These are phyloP conservation scores for Agrotis segetum DNA, from an alignment of 2,888 invertebrate species.

Conservation along the genomic window DNA sequence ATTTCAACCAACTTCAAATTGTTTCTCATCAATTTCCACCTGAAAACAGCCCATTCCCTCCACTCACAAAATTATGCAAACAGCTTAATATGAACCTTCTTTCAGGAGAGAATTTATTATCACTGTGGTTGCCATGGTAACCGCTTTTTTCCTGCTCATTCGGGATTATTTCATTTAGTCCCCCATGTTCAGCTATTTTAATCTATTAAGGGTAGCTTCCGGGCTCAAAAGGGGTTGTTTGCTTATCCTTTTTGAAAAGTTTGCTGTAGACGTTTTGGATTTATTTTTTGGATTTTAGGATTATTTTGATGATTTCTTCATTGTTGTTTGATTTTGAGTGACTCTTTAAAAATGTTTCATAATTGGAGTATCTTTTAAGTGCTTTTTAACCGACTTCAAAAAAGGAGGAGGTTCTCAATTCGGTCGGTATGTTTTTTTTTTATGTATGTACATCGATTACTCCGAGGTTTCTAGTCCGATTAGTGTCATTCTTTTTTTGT, in stretches of 20 bases:
- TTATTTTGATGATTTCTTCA: constrained; percentile 16
- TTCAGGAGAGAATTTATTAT: constrained; percentile 53
- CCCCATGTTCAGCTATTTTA: constrained; percentile 57
- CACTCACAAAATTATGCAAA: constrained; percentile 55
- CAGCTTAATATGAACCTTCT: constrained; percentile 59
- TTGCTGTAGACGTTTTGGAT: constrained; percentile 18
- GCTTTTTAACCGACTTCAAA: no score
- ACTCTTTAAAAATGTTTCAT: background rate
- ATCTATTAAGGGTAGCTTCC: constrained; percentile 55
- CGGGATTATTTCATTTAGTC: constrained; percentile 55
- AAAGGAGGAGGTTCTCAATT: no score
- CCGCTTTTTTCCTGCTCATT: constrained; percentile 50
- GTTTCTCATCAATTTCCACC: constrained; percentile 17
- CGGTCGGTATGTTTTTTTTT: no score
- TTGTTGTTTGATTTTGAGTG: constrained; percentile 7
- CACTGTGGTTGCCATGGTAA: constrained; percentile 47
- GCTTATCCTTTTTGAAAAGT: constrained; percentile 22
- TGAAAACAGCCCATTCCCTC: constrained; percentile 29
- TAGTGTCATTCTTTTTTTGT: no score
- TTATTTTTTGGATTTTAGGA: constrained; percentile 7
- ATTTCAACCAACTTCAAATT: constrained; percentile 17
- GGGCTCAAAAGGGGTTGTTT: constrained; percentile 42
- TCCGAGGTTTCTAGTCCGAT: no score
- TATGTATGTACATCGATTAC: no score
- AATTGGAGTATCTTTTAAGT: background rate